A percentile compares a stretch with the other conserved stretches of the same genome.
phyloP scores from a whole-genome alignment of 2,797 vertebrate genomes.

The Odontamblyopus rebecca region DNA sequence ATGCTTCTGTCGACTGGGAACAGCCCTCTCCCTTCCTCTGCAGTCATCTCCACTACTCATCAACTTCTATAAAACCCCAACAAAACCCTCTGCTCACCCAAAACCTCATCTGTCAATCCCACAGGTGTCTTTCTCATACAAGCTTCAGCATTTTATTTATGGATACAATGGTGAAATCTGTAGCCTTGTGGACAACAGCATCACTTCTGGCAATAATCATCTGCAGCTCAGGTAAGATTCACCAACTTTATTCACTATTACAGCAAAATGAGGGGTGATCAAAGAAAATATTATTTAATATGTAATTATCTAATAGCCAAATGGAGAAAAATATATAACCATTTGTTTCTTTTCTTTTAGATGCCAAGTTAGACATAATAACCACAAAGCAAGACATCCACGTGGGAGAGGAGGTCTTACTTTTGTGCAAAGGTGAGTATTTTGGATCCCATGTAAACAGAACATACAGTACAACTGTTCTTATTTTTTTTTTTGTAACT shows the following conservation, averaged over 20 bases:
- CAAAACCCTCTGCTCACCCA: slow-evolving; percentile 14
- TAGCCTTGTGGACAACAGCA: slow-evolving; percentile 32
- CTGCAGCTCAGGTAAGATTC: slow-evolving; percentile 62
- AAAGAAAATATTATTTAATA: background rate
- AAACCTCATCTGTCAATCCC: slow-evolving; percentile 1
- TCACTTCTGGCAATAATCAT: slow-evolving; percentile 41
- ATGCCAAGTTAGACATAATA: slow-evolving; percentile 62
- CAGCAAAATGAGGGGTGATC: background rate
- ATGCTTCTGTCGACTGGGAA: slow-evolving; percentile 15
- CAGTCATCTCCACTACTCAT: slow-evolving; percentile 34
- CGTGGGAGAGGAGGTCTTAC: slow-evolving; percentile 52
- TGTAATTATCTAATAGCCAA: background rate
- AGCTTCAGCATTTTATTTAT: slow-evolving; percentile 7
- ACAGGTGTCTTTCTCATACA: slow-evolving; percentile 15
- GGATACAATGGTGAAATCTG: slow-evolving; percentile 40
- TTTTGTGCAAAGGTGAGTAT: slow-evolving; percentile 77
- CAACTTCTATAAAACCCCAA: slow-evolving; percentile 65
- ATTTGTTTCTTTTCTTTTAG: slow-evolving; percentile 37
- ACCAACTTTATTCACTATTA: background rate
- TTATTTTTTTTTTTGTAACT: background rate
- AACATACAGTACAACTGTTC: background rate
- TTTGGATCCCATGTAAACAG: background rate
- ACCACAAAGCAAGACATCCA: slow-evolving; percentile 37
- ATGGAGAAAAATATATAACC: background rate
- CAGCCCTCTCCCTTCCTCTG: slow-evolving; percentile 33